Conservation (phyloP, 2,797 vertebrate species). For the Syncerus caffer region DNA sequence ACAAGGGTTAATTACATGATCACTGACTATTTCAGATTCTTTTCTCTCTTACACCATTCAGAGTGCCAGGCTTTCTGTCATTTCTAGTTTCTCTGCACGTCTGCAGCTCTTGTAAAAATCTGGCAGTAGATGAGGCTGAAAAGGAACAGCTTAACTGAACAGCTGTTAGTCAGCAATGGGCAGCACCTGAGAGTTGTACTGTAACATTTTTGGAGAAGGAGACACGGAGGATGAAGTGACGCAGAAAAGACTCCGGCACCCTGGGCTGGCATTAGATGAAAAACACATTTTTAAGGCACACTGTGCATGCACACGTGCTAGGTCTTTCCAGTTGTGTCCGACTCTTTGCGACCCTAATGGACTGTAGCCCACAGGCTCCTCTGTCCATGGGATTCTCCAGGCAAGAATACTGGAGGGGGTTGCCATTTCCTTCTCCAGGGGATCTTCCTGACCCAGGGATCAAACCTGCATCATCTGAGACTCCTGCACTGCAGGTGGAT, state of each 20-base stretch:
- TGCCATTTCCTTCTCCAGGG: not conserved
- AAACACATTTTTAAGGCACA: not conserved
- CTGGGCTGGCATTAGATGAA: not conserved
- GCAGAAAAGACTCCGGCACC: not conserved
- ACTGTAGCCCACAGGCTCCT: not conserved
- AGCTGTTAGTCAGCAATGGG: slow-evolving; percentile 18
- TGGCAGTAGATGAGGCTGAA: slow-evolving; percentile 41
- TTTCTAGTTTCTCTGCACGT: slow-evolving; percentile 22
- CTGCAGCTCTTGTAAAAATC: slow-evolving; percentile 18
- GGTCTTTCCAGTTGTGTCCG: not conserved
- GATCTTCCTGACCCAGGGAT: not conserved
- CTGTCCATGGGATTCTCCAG: not conserved
- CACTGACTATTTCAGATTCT: not conserved
- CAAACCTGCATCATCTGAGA: not conserved
- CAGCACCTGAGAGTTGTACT: slow-evolving; percentile 19
- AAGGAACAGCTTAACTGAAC: slow-evolving; percentile 48
- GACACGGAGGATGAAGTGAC: not conserved
- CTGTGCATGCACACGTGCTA: fast-evolving
- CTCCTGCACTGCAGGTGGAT: not conserved
- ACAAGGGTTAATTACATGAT: not conserved
- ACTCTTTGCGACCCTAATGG: not conserved
- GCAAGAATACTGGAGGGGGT: not conserved
- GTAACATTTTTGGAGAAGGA: not conserved
- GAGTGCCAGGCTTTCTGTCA: not conserved
- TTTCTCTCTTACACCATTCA: not conserved